Evolutionary conservation across 2,888 invertebrate genomes (phyloP), one percentile per base, ranked within the genome.

Genomic region (Pyralis farinalis): DNA sequence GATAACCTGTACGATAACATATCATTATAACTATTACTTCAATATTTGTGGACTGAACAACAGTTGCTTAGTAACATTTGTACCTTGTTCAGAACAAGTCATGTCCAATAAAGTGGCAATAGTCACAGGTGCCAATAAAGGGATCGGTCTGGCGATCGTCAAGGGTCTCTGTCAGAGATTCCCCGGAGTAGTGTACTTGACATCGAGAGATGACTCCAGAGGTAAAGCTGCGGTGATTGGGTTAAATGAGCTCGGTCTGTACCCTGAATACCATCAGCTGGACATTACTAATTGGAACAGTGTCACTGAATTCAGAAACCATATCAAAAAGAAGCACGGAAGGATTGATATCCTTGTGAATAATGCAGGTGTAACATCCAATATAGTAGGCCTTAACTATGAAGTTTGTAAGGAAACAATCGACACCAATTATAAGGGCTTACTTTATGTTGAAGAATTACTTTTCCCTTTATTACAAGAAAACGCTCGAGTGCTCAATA

Each of bases 81-180:
- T n/a, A n/a, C n/a, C n/a, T n/a, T n/a, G n/a, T n/a, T n/a, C n/a
- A 21, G 7, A 21, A 21, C 21, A 7, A 25, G 25, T n/a, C 25
- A 25, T 25, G 25, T 8, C 25, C 5, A 4, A n/a, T 2, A 25
- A 74, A 66, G 59, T 84, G 39, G 85, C 83, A 1, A 47, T 89
- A 1, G 93, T 94, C 22, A 94, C 94, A 2, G 94, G 94, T n/a
- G 85, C 91, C 4, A 94, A 94, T 65, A 94, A 94, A 74, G 94
- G 94, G 0, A 91, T 95, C 34, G 94, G 94, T 3, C 92, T 86
- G 57, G 91, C 90, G 1, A 91, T 93, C 50, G 93, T 93, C 0
- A 92, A 92, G 72, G 90, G 86, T 0, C 75, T 95, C 1, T 94
- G 93, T 62, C 73, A 91, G 50, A 84, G 91, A 63, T 94, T 91